phyloP scores from a whole-genome alignment of 2,797 vertebrate species.

The Lophotriccus pileatus region DNA sequence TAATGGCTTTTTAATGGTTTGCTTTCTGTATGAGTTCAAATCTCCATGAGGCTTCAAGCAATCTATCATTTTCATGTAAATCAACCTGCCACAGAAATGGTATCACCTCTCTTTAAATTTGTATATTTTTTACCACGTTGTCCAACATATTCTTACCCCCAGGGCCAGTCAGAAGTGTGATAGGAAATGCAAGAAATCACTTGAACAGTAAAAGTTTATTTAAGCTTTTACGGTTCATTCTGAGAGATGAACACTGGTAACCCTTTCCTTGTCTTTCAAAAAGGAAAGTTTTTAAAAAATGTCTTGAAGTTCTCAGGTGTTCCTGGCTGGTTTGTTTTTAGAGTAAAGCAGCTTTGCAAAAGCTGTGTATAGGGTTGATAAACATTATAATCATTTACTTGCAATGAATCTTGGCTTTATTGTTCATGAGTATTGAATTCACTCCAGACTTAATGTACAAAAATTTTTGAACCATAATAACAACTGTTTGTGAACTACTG shows the following conservation, averaged over 20 bases:
- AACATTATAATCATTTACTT: background rate
- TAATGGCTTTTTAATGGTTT: conserved; percentile 17
- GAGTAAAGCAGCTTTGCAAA: background rate
- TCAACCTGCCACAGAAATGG: background rate
- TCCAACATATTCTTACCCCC: background rate
- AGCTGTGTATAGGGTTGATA: background rate
- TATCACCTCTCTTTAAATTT: background rate
- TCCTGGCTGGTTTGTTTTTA: background rate
- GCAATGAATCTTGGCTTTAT: background rate
- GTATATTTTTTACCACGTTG: background rate
- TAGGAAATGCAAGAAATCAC: background rate
- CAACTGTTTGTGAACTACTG: background rate
- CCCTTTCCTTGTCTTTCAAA: background rate
- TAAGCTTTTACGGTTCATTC: background rate
- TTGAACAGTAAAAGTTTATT: background rate
- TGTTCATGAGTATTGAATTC: background rate
- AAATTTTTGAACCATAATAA: background rate
- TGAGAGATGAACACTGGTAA: background rate
- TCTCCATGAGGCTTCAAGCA: background rate
- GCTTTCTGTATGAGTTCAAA: background rate
- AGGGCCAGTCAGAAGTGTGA: background rate
- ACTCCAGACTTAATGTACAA: background rate
- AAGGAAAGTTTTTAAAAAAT: background rate
- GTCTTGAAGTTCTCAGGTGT: background rate
- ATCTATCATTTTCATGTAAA: background rate